Conservation (phyloP, 2,888 invertebrate genomes). For the Agrotis puta region DNA sequence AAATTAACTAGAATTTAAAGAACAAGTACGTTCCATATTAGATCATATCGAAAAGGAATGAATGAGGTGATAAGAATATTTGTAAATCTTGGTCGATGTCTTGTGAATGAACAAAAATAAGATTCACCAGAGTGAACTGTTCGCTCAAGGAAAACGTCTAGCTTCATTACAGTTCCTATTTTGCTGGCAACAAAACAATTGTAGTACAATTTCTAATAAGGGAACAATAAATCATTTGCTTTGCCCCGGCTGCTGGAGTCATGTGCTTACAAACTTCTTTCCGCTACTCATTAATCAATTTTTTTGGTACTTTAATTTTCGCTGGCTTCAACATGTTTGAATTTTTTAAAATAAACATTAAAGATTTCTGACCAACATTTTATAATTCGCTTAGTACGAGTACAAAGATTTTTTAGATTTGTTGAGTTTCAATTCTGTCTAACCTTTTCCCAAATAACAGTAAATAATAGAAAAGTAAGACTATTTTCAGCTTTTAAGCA, state of each 20-base stretch:
- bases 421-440: too few relatives aligned
- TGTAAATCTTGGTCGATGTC: neutral
- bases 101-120: neutral
- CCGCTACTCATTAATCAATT: constrained; percentile 54
- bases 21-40: too few relatives aligned
- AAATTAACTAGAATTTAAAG: neutral
- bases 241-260: constrained; percentile 48
- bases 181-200: constrained; percentile 46
- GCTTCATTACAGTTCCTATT: constrained; percentile 15
- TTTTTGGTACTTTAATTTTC: constrained; percentile 43
- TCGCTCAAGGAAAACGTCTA: neutral
- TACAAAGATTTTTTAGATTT: too few relatives aligned
- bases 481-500: too few relatives aligned
- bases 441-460: too few relatives aligned
- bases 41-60: too few relatives aligned
- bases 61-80: too few relatives aligned
- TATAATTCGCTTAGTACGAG: too few relatives aligned
- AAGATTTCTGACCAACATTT: constrained; percentile 3
- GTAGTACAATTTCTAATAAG: constrained; percentile 56
- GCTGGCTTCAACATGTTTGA: constrained; percentile 26
- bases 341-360: constrained; percentile 26
- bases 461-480: too few relatives aligned
- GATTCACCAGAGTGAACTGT: neutral
- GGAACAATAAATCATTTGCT: constrained; percentile 48
- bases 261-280: constrained; percentile 57